These are phyloP conservation scores for Drosophila robusta DNA, from an alignment of 2,888 invertebrate species.

Conservation along the genomic window DNA sequence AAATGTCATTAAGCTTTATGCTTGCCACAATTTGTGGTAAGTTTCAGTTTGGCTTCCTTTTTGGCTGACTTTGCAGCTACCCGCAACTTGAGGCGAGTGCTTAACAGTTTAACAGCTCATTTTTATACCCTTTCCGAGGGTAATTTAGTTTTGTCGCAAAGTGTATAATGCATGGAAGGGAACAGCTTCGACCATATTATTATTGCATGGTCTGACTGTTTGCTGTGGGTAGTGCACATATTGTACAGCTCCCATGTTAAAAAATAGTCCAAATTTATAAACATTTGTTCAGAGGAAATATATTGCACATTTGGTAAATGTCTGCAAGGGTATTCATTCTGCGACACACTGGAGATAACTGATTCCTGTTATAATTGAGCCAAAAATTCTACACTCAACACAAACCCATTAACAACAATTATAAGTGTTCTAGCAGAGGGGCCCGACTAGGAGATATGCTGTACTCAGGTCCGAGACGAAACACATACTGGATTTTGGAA, in stretches of 20 bases:
- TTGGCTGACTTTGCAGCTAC: neutral
- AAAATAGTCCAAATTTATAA: too few species aligned
- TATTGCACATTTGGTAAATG: too few species aligned
- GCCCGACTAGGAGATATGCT: neutral
- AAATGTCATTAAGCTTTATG: constrained; percentile 47
- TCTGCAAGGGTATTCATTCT: neutral
- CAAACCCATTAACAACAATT: constrained; percentile 15
- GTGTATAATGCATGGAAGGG: neutral
- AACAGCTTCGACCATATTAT: neutral
- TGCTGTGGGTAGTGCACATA: too few species aligned
- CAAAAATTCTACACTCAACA: constrained; percentile 2
- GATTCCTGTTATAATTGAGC: constrained; percentile 22
- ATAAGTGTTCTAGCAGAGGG: neutral
- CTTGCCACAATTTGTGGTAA: constrained; percentile 25
- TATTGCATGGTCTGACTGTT: too few species aligned
- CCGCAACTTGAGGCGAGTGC: constrained; percentile 1
- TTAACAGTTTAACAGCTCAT: constrained; percentile 27
- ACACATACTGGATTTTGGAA: neutral
- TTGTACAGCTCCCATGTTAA: too few species aligned
- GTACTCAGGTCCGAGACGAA: too few species aligned
- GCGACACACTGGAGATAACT: neutral
- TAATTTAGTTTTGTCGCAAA: neutral
- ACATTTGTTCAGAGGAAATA: too few species aligned
- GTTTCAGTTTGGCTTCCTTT: constrained; percentile 11
- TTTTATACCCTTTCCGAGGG: constrained; percentile 15